Conservation (phyloP, 2,113 vertebrate species). For the Pardalotus punctatus region DNA sequence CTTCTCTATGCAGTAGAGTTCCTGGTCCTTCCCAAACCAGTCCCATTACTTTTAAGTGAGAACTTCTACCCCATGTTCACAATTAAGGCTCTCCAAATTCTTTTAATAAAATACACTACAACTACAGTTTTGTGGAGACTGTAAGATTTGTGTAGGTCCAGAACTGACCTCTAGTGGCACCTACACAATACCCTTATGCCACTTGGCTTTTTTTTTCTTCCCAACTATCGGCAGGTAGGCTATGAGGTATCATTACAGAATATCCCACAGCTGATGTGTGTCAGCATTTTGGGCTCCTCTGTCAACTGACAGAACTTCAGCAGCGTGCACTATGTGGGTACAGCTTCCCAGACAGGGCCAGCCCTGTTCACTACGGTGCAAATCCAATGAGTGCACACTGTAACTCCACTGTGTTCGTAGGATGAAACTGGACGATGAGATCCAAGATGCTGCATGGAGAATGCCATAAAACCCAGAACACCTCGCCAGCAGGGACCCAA, state of each 20-base stretch:
- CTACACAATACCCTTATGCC: background rate
- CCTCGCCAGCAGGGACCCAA: accelerated
- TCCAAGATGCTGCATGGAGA: accelerated
- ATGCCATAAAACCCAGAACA: background rate
- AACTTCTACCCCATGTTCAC: background rate
- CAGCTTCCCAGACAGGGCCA: background rate
- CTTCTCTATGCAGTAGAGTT: background rate
- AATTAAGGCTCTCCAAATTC: background rate
- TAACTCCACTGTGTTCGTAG: background rate
- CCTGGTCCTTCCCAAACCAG: background rate
- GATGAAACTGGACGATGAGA: background rate
- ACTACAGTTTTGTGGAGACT: background rate
- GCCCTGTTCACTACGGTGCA: background rate
- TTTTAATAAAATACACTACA: background rate
- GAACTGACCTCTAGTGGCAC: background rate
- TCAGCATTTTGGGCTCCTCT: background rate
- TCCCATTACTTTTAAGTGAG: background rate
- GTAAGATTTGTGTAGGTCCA: background rate
- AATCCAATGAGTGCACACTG: accelerated
- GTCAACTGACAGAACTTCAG: background rate
- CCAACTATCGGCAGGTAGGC: background rate
- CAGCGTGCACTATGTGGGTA: accelerated
- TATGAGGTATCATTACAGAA: background rate
- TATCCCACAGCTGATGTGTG: background rate
- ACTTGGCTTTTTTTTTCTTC: background rate